Conservation (phyloP, 2,888 invertebrate species). For the Agrochola lota region DNA sequence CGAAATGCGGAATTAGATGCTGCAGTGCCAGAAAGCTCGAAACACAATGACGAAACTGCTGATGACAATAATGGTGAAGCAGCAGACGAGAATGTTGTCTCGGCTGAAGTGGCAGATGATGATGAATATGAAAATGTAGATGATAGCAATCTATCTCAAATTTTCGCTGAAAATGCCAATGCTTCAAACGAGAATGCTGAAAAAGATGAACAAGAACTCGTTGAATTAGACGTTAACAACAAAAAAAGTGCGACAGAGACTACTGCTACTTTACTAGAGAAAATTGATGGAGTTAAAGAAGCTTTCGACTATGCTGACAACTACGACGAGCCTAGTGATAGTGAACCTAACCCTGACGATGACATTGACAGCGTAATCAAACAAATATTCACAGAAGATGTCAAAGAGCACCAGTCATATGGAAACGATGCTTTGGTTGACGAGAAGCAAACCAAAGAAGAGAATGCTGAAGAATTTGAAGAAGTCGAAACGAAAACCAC, state of each 20-base stretch:
- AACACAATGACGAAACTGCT: constrained; percentile 22
- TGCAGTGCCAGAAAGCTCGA: constrained; percentile 2
- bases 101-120: constrained; percentile 42
- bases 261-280: not conserved
- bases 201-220: not conserved
- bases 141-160: constrained; percentile 67
- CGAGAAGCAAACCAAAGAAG: constrained; percentile 49
- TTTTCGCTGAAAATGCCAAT: constrained; percentile 48
- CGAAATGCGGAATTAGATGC: constrained; percentile 36
- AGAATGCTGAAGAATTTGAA: constrained; percentile 55
- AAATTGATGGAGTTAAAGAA: constrained; percentile 19
- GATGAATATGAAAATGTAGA: constrained; percentile 69
- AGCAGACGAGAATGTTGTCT: not conserved
- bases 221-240: not conserved
- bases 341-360: constrained; percentile 47
- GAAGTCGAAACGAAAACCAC: constrained; percentile 33
- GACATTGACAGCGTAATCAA: constrained; percentile 36
- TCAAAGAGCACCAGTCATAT: constrained; percentile 49
- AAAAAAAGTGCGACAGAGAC: not conserved
- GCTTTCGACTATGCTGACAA: constrained; percentile 36
- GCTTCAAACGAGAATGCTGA: not conserved
- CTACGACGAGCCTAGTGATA: constrained; percentile 28
- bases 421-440: constrained; percentile 75
- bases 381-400: constrained; percentile 42
- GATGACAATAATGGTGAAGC: constrained; percentile 15